A percentile compares a stretch with the other conserved stretches of the same genome.
Conservation (phyloP, 2,888 invertebrate species). For the Malthinus flaveolus region DNA sequence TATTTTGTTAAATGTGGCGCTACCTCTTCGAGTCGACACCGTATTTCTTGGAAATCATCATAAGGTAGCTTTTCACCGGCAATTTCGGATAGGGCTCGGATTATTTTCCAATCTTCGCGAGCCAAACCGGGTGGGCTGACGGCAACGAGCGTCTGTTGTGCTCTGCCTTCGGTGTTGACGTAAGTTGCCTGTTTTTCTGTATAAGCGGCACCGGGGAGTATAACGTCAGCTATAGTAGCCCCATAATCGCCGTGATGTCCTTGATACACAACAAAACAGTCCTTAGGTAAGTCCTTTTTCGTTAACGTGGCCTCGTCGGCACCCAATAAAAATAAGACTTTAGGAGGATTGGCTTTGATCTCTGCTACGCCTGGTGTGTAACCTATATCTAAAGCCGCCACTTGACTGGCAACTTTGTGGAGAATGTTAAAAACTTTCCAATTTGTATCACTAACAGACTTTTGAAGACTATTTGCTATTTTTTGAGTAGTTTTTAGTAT, state of each 20-base stretch:
- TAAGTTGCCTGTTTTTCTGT: constrained; percentile 98
- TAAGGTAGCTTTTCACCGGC: constrained; percentile 69
- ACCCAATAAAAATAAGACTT: constrained; percentile 86
- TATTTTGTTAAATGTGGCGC: constrained; percentile 88
- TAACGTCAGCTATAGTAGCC: constrained; percentile 88
- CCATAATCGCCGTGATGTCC: constrained; percentile 97
- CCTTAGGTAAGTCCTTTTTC: constrained; percentile 76
- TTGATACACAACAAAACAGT: constrained; percentile 87
- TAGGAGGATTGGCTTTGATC: constrained; percentile 65
- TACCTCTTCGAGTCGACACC: constrained; percentile 79
- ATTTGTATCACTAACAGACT: constrained; percentile 57
- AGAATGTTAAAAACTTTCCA: constrained; percentile 89
- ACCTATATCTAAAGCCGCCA: constrained; percentile 92
- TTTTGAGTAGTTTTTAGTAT: constrained; percentile 76
- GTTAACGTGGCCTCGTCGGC: constrained; percentile 87
- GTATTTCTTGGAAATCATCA: constrained; percentile 81
- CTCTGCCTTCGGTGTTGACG: constrained; percentile 96
- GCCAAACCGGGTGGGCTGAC: constrained; percentile 92
- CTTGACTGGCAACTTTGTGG: constrained; percentile 87
- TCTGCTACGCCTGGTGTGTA: constrained; percentile 75
- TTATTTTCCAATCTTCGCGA: constrained; percentile 97
- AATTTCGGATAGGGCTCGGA: constrained; percentile 95
- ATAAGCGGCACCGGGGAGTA: constrained; percentile 95
- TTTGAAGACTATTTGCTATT: constrained; percentile 66
- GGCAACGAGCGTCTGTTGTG: constrained; percentile 87